These are phyloP conservation scores for Hoplias malabaricus DNA, from an alignment of 2,113 vertebrate genomes.

Conservation along the genomic window DNA sequence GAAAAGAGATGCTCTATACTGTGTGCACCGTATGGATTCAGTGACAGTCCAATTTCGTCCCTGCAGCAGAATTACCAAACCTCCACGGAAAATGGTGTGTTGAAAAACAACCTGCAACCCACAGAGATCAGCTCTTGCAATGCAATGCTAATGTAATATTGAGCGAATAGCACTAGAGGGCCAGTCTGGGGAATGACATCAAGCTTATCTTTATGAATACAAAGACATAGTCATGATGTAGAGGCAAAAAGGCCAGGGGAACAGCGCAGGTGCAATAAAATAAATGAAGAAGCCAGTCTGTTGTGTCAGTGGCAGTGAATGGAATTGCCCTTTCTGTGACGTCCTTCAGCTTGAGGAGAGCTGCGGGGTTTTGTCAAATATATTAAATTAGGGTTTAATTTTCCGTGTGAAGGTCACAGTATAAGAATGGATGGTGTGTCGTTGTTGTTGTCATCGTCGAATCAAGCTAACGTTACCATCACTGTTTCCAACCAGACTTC, in stretches of 20 bases:
- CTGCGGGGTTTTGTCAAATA: no score
- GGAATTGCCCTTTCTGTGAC: no score
- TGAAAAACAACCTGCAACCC: neutral
- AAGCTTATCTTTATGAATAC: neutral
- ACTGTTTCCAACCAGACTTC: no score
- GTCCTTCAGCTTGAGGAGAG: no score
- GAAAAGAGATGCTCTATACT: neutral
- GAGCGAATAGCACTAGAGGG: neutral
- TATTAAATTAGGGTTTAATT: no score
- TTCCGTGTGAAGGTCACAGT: no score
- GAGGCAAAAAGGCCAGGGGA: neutral
- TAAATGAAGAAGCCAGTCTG: no score
- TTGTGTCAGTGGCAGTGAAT: no score
- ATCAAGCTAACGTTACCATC: no score
- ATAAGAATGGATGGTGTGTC: no score
- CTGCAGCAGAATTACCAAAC: slow-evolving; percentile 4
- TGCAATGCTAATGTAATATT: neutral
- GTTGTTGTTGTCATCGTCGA: no score
- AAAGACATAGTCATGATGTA: neutral
- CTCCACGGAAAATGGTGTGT: slow-evolving; percentile 1
- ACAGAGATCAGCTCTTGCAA: neutral
- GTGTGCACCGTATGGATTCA: neutral
- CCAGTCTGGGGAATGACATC: neutral
- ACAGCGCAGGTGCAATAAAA: neutral
- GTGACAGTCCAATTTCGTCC: neutral